Evolutionary conservation across 2,888 invertebrate genomes (phyloP), one percentile per base, ranked within the genome.

Genomic region (Drosophila cracens): DNA sequence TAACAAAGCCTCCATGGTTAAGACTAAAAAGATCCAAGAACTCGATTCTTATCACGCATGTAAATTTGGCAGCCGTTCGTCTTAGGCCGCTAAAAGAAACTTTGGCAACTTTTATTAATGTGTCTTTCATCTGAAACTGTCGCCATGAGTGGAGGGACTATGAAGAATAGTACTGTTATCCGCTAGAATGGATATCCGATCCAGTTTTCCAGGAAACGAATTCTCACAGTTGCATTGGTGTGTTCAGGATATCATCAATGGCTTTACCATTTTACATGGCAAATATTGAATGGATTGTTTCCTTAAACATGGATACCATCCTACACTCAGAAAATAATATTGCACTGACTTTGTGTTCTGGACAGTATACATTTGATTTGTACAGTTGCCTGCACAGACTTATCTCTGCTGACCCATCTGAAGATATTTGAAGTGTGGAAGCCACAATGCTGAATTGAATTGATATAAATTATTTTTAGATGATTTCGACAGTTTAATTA

Each of bases 301-400:
- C 10, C 6, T 36, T 6, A 16, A 7, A 5, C 2, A 36, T 36
- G 18, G 6, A 6, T 5, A 7, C 36, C 36, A 18, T 38, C 8
- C 38, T 1, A 38, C 38, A 38, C 38, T 21, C 11, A 43, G 0
- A 11, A n/a, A 43, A 43, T 21, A 21, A n/a, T 6, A 2, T n/a
- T n/a, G 6, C 2, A 0, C 1, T 11, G 6, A 21, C n/a, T 1
- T 43, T 43, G 21, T 21, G 11, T 1, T 11, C 5, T 0, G 5
- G n/a, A n/a, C 2, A n/a, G 38, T 18, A 8, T 6, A 43, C 2
- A 43, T 43, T 21, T 43, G 5, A 11, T 43, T 21, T 21, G 6
- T 21, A 21, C 43, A 43, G 0, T 43, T 43, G 11, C 6, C 43
- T 21, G 21, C 43, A 3, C 11, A 21, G 6, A 38, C n/a, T 11